Percentiles rank a stretch among this genome's conserved stretches.
Conservation (phyloP, 1,140 invertebrate genomes). For the Drosophila kepulauana region DNA sequence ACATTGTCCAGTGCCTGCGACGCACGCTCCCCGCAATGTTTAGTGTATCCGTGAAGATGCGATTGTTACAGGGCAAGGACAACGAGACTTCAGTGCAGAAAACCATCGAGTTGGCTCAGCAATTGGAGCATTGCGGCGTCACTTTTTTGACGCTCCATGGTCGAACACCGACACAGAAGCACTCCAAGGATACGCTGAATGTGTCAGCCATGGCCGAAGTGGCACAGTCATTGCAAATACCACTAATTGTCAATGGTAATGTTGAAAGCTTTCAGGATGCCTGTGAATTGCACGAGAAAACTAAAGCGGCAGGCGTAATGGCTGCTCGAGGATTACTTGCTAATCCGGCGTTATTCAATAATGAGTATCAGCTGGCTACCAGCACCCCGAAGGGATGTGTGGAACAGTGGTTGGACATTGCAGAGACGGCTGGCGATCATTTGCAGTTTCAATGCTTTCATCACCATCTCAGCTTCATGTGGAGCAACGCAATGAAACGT, state of each 20-base stretch:
- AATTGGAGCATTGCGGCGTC: conserved; percentile 93
- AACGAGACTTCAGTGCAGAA: conserved; percentile 66
- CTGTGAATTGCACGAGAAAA: conserved; percentile 87
- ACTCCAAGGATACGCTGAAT: conserved; percentile 91
- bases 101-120: conserved; percentile 88
- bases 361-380: conserved; percentile 88
- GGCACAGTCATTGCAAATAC: conserved; percentile 89
- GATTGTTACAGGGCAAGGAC: conserved; percentile 87
- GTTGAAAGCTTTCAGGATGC: conserved; percentile 91
- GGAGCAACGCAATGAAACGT: conserved; percentile 91
- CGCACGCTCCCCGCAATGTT: conserved; percentile 91
- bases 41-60: conserved; percentile 96
- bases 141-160: conserved; percentile 97
- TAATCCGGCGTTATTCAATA: conserved; percentile 95
- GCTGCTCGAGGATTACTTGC: conserved; percentile 94
- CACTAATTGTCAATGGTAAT: conserved; percentile 97
- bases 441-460: conserved; percentile 93
- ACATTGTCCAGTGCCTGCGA: conserved; percentile 92
- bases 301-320: conserved; percentile 94
- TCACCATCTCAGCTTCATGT: conserved; percentile 97
- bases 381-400: conserved; percentile 92
- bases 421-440: conserved; percentile 85
- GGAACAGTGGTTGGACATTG: conserved; percentile 94
- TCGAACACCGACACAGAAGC: conserved; percentile 92
- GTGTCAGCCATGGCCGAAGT: conserved; percentile 90